phyloP scores from a whole-genome alignment of 2,113 vertebrate genomes.

The Mobula birostris region DNA sequence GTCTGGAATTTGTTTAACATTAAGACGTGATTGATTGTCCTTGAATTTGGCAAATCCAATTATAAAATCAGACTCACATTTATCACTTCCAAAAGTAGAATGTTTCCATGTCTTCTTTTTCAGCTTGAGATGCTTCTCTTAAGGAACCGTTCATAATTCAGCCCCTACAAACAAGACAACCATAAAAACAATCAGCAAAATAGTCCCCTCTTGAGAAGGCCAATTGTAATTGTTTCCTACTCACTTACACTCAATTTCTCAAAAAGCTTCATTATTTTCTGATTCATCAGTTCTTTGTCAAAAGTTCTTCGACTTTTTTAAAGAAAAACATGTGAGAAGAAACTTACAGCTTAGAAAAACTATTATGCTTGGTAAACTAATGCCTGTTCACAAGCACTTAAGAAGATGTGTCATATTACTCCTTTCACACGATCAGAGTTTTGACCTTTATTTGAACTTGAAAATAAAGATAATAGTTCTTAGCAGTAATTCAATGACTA shows the following conservation, averaged over 20 bases:
- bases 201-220: neutral
- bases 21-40: conserved; percentile 25
- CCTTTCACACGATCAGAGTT: neutral
- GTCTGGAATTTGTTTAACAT: neutral
- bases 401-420: conserved; percentile 2
- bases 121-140: neutral
- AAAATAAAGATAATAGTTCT: conserved; percentile 7
- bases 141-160: conserved; percentile 11
- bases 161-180: neutral
- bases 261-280: conserved; percentile 19
- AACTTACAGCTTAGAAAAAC: conserved; percentile 19
- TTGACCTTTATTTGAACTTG: conserved; percentile 4
- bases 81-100: neutral
- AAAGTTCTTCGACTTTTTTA: neutral
- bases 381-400: neutral
- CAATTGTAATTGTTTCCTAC: neutral
- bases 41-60: conserved; percentile 21
- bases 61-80: neutral
- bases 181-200: conserved; percentile 14
- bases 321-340: neutral
- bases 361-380: neutral
- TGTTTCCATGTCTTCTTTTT: conserved; percentile 3
- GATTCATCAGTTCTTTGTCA: neutral
- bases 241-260: neutral
- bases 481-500: neutral